Evolutionary conservation across 2,888 invertebrate genomes (phyloP).

Genomic region (Ichneumon xanthorius): DNA sequence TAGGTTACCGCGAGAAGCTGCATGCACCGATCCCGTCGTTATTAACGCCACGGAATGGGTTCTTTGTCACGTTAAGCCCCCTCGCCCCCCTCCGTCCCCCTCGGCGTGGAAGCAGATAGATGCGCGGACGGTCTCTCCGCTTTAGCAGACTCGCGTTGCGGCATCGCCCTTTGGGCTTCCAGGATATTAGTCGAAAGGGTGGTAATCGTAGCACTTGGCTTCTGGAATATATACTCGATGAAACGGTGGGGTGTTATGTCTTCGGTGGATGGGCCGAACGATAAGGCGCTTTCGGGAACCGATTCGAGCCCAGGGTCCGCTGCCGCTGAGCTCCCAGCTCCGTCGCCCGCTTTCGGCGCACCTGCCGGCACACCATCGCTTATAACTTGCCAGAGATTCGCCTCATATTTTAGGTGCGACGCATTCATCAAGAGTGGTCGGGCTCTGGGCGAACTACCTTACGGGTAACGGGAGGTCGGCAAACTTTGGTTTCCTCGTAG

Average conservation of each 20-base stretch:
- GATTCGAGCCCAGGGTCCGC: slow-evolving; percentile 37
- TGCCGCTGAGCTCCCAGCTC: slow-evolving; percentile 43
- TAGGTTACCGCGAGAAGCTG: slow-evolving; percentile 14
- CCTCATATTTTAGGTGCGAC: slow-evolving; percentile 73
- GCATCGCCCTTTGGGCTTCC: background rate
- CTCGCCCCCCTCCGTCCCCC: background rate
- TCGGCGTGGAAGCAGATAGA: slow-evolving; percentile 15
- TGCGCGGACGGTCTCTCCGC: background rate
- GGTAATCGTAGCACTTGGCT: slow-evolving; percentile 30
- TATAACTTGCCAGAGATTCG: slow-evolving; percentile 72
- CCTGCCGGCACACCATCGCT: slow-evolving; percentile 70
- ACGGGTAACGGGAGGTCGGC: slow-evolving; percentile 33
- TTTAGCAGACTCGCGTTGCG: background rate
- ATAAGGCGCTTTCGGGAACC: slow-evolving; percentile 58
- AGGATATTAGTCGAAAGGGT: background rate
- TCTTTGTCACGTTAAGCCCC: slow-evolving; percentile 53
- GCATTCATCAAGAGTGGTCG: slow-evolving; percentile 60
- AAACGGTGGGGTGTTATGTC: slow-evolving; percentile 54
- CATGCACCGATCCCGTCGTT: slow-evolving; percentile 41
- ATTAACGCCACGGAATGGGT: slow-evolving; percentile 39
- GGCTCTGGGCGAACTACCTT: slow-evolving; percentile 18
- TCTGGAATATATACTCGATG: slow-evolving; percentile 40
- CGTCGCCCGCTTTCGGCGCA: slow-evolving; percentile 59
- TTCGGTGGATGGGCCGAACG: slow-evolving; percentile 55
- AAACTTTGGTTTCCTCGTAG: slow-evolving; percentile 47